Evolutionary conservation across 2,797 vertebrate species (phyloP), one percentile per base, ranked within the genome.

Genomic region (Catamblyrhynchus diadema): DNA sequence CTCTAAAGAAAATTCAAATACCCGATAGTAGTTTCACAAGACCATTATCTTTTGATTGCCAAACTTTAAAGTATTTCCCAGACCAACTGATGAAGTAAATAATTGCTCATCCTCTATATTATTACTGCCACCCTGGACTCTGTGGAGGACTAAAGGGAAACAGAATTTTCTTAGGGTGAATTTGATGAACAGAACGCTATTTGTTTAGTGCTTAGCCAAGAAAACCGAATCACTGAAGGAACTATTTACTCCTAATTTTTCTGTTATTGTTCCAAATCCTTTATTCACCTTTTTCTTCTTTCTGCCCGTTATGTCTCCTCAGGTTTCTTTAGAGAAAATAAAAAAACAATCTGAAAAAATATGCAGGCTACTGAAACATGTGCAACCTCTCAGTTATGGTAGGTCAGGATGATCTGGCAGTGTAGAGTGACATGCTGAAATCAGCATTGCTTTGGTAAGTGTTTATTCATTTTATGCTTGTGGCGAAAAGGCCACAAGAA

Each of bases 51-150:
- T 95, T 96, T 97, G 90, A 95, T 97, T 97, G 95, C 88, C 92
- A 93, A 94, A 96, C 95, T 95, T 97, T 59, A 95, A 94, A 96
- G 92, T 86, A 86, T 95, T 96, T 96, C 93, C 95, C 95, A 96
- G 77, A 95, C 92, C 90, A 87, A 82, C 92, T 87, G 88, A 95
- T 95, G 93, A 97, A 97, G 93, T 95, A 94, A 96, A 93, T 96
- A 96, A 96, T 96, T 97, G 94, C 81, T 94, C 83, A 93, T 93
- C 92, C 92, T 94, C 69, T 95, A 9, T 96, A 77, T 90, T 96
- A 95, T 93, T 96, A 88, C 86, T 89, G 88, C 94, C 90, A 94
- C 81, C 89, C 84, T 95, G 88, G 72, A 87, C 96, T 96, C 95
- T 94, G 87, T 89, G 82, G 94, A 84, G 67, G 86, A 96, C 93